phyloP scores from a whole-genome alignment of 2,797 vertebrate genomes.

The Orestias chungarensis region DNA sequence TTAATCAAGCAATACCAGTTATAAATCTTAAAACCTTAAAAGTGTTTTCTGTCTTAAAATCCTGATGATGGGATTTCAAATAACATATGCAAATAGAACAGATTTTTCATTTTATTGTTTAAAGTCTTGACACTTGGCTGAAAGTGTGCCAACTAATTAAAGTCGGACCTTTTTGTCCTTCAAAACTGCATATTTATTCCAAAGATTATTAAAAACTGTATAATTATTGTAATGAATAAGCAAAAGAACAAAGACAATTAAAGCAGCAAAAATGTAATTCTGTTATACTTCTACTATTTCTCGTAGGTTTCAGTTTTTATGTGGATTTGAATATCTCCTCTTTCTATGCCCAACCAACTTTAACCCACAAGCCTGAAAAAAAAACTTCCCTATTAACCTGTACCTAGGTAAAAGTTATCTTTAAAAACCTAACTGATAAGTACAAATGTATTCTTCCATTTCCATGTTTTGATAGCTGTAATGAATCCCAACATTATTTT shows the following conservation, averaged over 20 bases:
- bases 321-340: neutral
- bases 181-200: neutral
- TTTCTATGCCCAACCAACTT: neutral
- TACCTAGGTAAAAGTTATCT: neutral
- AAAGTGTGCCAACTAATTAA: neutral
- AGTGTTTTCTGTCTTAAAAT: neutral
- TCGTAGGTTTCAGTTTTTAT: neutral
- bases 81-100: neutral
- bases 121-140: neutral
- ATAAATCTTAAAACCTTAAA: neutral
- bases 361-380: neutral
- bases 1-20: neutral
- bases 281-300: neutral
- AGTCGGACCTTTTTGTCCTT: neutral
- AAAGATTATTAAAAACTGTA: too few relatives aligned
- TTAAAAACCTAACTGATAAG: neutral
- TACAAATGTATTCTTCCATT: neutral
- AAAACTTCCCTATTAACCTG: neutral
- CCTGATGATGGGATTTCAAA: neutral
- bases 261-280: neutral
- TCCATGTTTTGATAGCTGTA: neutral
- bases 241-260: neutral
- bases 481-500: constrained; percentile 38
- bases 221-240: neutral
- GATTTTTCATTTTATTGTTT: neutral